Percentiles rank a stretch among this genome's conserved stretches.
Evolutionary conservation across 2,797 vertebrate species (phyloP).

Genomic region (Pipistrellus pygmaeus): DNA sequence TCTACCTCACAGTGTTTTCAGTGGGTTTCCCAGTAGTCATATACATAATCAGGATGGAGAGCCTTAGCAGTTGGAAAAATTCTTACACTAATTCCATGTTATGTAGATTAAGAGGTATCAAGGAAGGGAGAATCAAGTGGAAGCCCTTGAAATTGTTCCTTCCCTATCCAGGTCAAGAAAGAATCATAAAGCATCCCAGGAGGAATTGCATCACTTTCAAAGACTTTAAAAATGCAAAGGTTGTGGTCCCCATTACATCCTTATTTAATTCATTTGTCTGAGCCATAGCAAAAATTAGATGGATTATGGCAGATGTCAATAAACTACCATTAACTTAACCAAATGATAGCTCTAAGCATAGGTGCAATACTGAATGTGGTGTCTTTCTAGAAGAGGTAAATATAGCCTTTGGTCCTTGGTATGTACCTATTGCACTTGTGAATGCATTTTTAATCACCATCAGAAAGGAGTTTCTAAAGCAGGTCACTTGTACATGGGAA

Average conservation of each 20-base stretch:
- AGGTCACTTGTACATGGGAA: not conserved
- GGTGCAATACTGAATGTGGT: not conserved
- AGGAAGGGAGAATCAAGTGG: not conserved
- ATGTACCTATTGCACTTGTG: not conserved
- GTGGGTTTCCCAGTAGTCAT: not conserved
- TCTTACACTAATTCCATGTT: not conserved
- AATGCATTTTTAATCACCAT: not conserved
- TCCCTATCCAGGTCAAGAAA: not conserved
- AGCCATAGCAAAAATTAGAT: not conserved
- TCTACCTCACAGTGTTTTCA: not conserved
- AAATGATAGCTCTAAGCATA: not conserved
- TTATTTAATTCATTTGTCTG: not conserved
- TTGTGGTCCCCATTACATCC: not conserved
- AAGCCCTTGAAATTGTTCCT: not conserved
- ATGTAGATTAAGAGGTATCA: slow-evolving; percentile 1
- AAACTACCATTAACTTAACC: not conserved
- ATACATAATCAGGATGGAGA: not conserved
- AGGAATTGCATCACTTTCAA: not conserved
- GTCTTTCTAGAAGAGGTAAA: not conserved
- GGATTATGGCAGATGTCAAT: not conserved
- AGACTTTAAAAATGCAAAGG: not conserved
- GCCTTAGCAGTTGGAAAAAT: not conserved
- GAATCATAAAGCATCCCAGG: slow-evolving; percentile 10
- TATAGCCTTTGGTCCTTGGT: not conserved
- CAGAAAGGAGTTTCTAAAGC: not conserved